phyloP scores from a whole-genome alignment of 2,797 vertebrate species.

The Enoplosus armatus region DNA sequence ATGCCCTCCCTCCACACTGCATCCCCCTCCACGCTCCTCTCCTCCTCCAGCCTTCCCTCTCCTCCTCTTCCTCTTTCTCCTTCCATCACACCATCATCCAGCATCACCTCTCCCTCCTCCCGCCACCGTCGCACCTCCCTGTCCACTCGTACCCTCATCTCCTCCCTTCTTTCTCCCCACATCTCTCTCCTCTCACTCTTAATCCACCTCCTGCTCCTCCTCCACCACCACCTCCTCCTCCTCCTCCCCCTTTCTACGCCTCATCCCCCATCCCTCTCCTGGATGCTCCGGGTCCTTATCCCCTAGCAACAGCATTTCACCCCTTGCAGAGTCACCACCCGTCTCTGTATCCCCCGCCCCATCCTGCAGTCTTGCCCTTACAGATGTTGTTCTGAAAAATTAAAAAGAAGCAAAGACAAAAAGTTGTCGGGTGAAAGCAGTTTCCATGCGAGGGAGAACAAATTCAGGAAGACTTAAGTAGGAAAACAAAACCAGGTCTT shows the following conservation, averaged over 20 bases:
- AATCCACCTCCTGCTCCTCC: slow-evolving; percentile 51
- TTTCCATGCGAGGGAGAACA: slow-evolving; percentile 11
- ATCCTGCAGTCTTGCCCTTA: slow-evolving; percentile 71
- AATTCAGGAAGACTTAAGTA: slow-evolving; percentile 29
- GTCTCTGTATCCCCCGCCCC: slow-evolving; percentile 61
- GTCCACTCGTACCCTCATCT: slow-evolving; percentile 67
- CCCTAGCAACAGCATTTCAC: slow-evolving; percentile 70
- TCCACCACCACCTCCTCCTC: slow-evolving; percentile 28
- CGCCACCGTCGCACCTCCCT: slow-evolving; percentile 61
- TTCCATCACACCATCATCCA: slow-evolving; percentile 79
- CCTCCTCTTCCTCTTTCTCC: slow-evolving; percentile 72
- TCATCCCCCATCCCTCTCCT: slow-evolving; percentile 66
- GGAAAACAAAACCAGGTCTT: slow-evolving; percentile 29
- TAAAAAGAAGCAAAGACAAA: not conserved
- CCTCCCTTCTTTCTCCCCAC: slow-evolving; percentile 64
- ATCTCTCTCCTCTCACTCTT: slow-evolving; percentile 56
- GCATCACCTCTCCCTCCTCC: slow-evolving; percentile 74
- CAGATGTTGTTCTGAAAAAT: slow-evolving; percentile 73
- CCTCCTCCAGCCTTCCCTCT: slow-evolving; percentile 58
- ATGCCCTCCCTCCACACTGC: slow-evolving; percentile 47
- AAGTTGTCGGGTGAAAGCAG: slow-evolving; percentile 22
- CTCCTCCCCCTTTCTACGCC: slow-evolving; percentile 65
- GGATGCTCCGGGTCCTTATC: slow-evolving; percentile 59
- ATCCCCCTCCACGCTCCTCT: slow-evolving; percentile 70
- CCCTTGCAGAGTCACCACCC: slow-evolving; percentile 65